A percentile compares a stretch with the other conserved stretches of the same genome.
phyloP scores from a whole-genome alignment of 2,888 invertebrate genomes.

The Microctonus hyperodae region DNA sequence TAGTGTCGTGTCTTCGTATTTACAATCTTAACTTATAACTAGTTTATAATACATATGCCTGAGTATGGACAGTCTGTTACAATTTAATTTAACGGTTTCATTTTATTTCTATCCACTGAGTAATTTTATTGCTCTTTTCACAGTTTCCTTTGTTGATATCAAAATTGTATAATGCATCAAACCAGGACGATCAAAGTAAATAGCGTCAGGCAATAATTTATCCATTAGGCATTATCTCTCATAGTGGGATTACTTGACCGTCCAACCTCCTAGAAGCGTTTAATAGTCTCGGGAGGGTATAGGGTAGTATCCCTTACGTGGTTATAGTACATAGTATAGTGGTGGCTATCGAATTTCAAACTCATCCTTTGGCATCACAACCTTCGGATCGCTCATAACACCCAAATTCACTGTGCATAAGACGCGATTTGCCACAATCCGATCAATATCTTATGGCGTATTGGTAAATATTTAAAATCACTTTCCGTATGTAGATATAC shows the following conservation, averaged over 20 bases:
- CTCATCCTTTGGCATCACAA: not conserved
- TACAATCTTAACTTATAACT: too few relatives aligned
- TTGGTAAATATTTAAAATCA: constrained; percentile 40
- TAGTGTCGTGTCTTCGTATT: not conserved
- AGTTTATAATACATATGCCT: not conserved
- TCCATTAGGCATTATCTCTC: constrained; percentile 42
- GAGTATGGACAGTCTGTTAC: not conserved
- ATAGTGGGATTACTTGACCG: constrained; percentile 50
- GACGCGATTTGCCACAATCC: constrained; percentile 26
- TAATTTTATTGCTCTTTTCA: not conserved
- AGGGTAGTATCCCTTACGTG: constrained; percentile 35
- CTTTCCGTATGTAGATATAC: constrained; percentile 12
- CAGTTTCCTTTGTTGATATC: too few relatives aligned
- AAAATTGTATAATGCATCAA: constrained; percentile 9
- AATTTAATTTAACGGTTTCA: not conserved
- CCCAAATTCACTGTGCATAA: constrained; percentile 16
- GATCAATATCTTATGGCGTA: constrained; percentile 36
- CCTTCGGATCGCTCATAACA: constrained; percentile 8
- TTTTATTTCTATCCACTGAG: not conserved
- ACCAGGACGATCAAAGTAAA: constrained; percentile 38
- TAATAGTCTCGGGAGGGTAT: constrained; percentile 48
- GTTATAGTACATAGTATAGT: not conserved
- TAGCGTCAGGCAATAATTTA: constrained; percentile 40
- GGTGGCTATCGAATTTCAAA: constrained; percentile 31
- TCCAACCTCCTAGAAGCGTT: constrained; percentile 45